Base-by-base conservation (phyloP, 2,797 vertebrate species). In the Acestrorhynchus altus region DNA sequence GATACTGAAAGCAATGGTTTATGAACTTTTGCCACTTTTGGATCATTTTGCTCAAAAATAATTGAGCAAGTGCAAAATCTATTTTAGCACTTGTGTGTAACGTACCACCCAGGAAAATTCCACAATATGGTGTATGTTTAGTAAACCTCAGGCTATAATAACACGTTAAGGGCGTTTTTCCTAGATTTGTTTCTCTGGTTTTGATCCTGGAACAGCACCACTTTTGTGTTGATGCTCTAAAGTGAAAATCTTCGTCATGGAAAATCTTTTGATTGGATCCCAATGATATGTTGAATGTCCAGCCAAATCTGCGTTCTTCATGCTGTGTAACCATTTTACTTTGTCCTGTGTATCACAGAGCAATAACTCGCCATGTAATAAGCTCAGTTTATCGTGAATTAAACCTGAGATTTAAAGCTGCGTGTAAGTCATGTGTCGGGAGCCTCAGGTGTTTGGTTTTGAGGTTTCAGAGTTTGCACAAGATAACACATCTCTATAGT, bases 401-500 rank as follows among this genome's bases (percentile, higher is more conserved):
- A 47, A 67, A 67, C 22, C 44, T 10, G 22, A 49, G 22, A 46
- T 31, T 16, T 35, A 31, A 13, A 24, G 63, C 63, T 65, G 39
- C 11, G 31, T n/a, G n/a, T 63, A 4, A 22, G 61, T 26, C 39
- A 40, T 44, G 39, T 46, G 64, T 26, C 42, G 16, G 44, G 40
- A 26, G 46, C 24, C 15, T 4, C 26, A 8, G 18, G 18, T 61
- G 42, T 63, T 74, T 63, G 44, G 49, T 31, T 64, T 78, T 12
- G 40, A 28, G 18, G 70, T 76, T 74, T 57, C 64, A 81, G 74
- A 84, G 86, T 87, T 88, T 87, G 24, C 86, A 87, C 72, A 84
- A 87, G 86, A 88, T 89, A 89, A 84, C 72, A 74, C 4, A 54
- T 72, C 76, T 59, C 76, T 49, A 73, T 67, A 78, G 70, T 20